Conservation (phyloP, 2,113 vertebrate genomes). For the Pterophyllum scalare region DNA sequence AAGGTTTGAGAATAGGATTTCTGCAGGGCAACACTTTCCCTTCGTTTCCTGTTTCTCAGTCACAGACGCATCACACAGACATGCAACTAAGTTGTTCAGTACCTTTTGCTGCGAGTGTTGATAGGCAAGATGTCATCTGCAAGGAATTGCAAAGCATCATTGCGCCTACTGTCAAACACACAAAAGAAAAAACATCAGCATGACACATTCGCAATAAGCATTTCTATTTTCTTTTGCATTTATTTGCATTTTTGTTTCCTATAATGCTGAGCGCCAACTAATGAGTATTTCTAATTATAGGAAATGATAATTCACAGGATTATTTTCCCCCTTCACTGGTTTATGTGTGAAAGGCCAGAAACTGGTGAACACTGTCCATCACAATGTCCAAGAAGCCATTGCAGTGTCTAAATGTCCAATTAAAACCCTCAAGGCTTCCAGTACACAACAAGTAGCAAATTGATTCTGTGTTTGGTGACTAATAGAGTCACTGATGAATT, state of each 20-base stretch:
- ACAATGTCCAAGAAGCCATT: background rate
- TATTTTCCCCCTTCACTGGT: background rate
- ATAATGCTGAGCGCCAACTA: background rate
- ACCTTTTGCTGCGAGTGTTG: constrained; percentile 60
- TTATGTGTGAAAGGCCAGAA: background rate
- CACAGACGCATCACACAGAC: constrained; percentile 5
- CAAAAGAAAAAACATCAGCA: constrained; percentile 1
- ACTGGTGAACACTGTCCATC: background rate
- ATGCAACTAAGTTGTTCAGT: constrained; percentile 22
- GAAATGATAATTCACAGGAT: background rate
- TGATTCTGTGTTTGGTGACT: background rate
- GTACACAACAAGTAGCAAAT: background rate
- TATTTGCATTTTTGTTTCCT: background rate
- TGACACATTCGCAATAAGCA: background rate
- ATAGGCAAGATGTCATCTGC: constrained; percentile 57
- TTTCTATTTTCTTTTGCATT: background rate
- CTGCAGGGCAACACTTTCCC: background rate
- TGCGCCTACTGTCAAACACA: constrained; percentile 29
- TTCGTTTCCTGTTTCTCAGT: background rate
- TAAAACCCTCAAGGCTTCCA: background rate
- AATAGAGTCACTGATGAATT: background rate
- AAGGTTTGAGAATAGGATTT: constrained; percentile 8
- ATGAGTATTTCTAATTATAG: background rate
- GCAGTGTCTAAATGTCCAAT: background rate
- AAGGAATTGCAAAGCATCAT: constrained; percentile 34